Percentiles rank a stretch among this genome's conserved stretches.
Evolutionary conservation across 2,797 vertebrate genomes (phyloP).

Genomic region (Leuciscus waleckii): DNA sequence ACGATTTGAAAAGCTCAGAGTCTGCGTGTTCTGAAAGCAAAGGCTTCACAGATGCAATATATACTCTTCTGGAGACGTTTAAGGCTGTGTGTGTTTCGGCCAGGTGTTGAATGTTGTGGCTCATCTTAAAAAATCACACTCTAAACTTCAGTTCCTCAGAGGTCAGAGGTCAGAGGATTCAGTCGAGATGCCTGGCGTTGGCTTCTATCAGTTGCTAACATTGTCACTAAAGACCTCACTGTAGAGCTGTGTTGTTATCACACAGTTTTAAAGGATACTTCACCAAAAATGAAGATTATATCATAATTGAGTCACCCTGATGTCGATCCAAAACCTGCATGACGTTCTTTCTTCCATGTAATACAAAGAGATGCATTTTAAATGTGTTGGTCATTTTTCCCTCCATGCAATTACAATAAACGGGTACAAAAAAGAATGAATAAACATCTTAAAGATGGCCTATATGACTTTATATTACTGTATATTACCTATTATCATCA

Average conservation of each 20-base stretch:
- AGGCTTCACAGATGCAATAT: not conserved
- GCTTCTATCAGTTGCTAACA: constrained; percentile 18
- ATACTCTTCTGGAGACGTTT: not conserved
- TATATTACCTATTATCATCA: not conserved
- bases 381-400: not conserved
- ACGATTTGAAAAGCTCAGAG: not conserved
- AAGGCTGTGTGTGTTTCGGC: constrained; percentile 62
- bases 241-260: not conserved
- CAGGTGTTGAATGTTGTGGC: constrained; percentile 74
- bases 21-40: not conserved
- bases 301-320: not conserved
- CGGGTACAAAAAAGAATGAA: not conserved
- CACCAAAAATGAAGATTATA: not conserved
- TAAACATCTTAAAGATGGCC: not conserved
- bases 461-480: not conserved
- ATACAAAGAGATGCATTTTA: not conserved
- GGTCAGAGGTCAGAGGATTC: constrained; percentile 55
- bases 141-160: constrained; percentile 53
- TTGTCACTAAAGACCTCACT: not conserved
- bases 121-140: constrained; percentile 69
- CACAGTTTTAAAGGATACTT: not conserved
- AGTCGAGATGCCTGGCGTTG: constrained; percentile 12
- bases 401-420: too few species aligned
- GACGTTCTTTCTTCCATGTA: not conserved
- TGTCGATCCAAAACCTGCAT: not conserved